Percentiles rank a stretch among this genome's conserved stretches.
Evolutionary conservation across 2,888 invertebrate species (phyloP).

Genomic region (Carterocephalus palaemon): DNA sequence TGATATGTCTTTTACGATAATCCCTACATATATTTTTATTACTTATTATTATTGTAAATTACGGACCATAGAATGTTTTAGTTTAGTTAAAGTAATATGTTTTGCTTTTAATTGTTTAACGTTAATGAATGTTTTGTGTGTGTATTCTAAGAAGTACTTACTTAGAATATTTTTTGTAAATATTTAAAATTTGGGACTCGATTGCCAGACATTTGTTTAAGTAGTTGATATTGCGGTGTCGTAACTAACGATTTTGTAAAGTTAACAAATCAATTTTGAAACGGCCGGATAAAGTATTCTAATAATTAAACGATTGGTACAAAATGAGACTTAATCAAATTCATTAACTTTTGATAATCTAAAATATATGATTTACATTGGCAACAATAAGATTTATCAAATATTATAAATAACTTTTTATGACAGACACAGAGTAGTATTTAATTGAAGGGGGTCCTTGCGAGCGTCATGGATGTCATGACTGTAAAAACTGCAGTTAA

Average conservation of each 20-base stretch:
- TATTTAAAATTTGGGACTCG: constrained; percentile 48
- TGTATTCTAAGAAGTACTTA: constrained; percentile 46
- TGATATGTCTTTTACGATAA: constrained; percentile 29
- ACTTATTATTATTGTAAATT: constrained; percentile 47
- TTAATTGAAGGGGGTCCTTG: constrained; percentile 1
- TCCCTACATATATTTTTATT: constrained; percentile 39
- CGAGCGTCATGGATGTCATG: neutral
- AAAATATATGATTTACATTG: constrained; percentile 16
- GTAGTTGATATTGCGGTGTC: constrained; percentile 25
- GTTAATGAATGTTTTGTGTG: constrained; percentile 46
- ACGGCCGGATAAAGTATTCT: constrained; percentile 23
- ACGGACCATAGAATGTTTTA: constrained; percentile 45
- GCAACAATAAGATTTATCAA: constrained; percentile 11
- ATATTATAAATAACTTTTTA: constrained; percentile 9
- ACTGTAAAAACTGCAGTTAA: neutral
- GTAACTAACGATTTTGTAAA: constrained; percentile 24
- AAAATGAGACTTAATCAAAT: constrained; percentile 23
- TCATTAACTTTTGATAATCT: constrained; percentile 14
- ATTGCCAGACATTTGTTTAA: constrained; percentile 51
- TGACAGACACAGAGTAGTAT: constrained; percentile 6
- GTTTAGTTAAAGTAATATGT: constrained; percentile 54
- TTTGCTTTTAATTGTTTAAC: constrained; percentile 55
- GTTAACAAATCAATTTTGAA: constrained; percentile 25
- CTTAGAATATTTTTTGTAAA: constrained; percentile 44
- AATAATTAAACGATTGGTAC: constrained; percentile 19